Base-by-base conservation (phyloP, 2,113 vertebrate genomes). In the Oryzias melastigma region DNA sequence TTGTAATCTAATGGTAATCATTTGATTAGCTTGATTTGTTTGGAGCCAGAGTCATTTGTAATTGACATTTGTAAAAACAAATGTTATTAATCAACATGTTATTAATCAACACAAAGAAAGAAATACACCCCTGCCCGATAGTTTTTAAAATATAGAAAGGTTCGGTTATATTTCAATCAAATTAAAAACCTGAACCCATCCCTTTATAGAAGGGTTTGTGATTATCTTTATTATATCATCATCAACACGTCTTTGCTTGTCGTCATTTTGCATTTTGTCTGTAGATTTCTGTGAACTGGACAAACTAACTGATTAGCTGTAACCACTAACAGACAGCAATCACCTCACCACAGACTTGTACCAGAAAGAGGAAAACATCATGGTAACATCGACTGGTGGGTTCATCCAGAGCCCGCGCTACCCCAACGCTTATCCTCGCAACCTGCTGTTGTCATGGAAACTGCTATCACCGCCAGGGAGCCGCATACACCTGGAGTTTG, bases 311-410 rank as follows among this genome's bases (percentile, higher is more conserved):
- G 93, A 87, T 93, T 83, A 93, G 93, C 92, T 96, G 93, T 95
- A 92, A 93, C 88, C 93, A 92, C 92, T 96, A 94, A 96, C 93
- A 93, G 91, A 94, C 88, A 93, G 92, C 92, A 95, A 95, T 95
- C 94, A 81, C 93, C 94, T 96, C 93, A 80, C 78, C 68, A 95
- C 95, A 95, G 96, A 96, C 93, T 91, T 98, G 88, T 98, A 97
- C 92, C 92, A 91, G 77, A 95, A 92, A 82, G 95, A 96, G 68
- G 95, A 98, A 75, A 92, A 86, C 83, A 84, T 98, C 91, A 85
- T 85, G 1, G 92, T 98, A 81, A 93, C 90, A 25, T 83, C 89
- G 44, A 82, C 86, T 67, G 92, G 85, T 0, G 96, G 96, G 75
- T 89, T 87, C 62, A 78, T 99, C 85, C 92, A 93, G 78, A 99